phyloP scores from a whole-genome alignment of 2,797 vertebrate genomes.

The Semotilus atromaculatus region DNA sequence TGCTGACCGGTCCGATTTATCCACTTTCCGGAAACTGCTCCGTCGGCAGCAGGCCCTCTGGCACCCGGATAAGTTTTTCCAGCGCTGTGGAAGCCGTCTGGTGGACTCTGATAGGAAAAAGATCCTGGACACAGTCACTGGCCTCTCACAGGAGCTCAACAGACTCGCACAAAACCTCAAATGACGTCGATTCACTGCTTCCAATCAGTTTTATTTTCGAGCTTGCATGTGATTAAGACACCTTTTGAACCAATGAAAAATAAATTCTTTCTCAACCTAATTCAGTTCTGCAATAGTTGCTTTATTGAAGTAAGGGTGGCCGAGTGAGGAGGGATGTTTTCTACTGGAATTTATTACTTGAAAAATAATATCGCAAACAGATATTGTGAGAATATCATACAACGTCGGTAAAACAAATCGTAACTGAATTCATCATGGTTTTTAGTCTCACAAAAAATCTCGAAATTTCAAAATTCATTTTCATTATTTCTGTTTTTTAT shows the following conservation, averaged over 20 bases:
- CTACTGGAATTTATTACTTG: not conserved
- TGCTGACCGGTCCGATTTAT: slow-evolving; percentile 73
- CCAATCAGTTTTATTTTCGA: not conserved
- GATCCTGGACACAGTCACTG: slow-evolving; percentile 84
- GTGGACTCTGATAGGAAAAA: slow-evolving; percentile 75
- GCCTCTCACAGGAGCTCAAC: slow-evolving; percentile 90
- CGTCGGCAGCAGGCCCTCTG: slow-evolving; percentile 84
- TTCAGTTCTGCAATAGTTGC: not conserved
- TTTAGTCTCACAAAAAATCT: not conserved
- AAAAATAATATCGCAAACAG: not conserved
- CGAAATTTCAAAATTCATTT: not conserved
- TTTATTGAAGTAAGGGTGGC: not conserved
- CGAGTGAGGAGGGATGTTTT: not conserved
- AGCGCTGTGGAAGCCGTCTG: slow-evolving; percentile 84
- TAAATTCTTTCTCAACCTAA: not conserved
- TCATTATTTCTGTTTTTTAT: not conserved
- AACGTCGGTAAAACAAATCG: not conserved
- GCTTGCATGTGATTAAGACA: not conserved
- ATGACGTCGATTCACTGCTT: slow-evolving; percentile 22
- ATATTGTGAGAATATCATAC: not conserved
- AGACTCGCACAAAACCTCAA: slow-evolving; percentile 78
- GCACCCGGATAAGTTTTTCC: slow-evolving; percentile 89
- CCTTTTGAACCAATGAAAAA: not conserved
- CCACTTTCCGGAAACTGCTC: slow-evolving; percentile 78
- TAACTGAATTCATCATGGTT: not conserved